Conservation (phyloP, 2,113 vertebrate genomes). For the Cavia porcellus region DNA sequence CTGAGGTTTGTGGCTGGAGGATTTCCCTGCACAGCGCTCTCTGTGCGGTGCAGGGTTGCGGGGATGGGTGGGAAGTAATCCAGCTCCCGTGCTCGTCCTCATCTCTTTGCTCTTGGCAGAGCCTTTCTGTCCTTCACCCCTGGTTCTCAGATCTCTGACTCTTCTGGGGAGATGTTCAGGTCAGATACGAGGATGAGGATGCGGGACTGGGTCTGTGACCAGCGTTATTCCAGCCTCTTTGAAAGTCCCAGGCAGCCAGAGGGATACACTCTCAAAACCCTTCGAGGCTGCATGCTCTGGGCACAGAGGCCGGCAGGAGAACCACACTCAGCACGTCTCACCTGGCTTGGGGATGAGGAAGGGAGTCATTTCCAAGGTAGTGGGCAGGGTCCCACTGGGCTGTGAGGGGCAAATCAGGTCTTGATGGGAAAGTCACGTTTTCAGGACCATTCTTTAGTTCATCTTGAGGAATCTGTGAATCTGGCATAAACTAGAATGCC, state of each 20-base stretch:
- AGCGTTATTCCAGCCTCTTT: not conserved
- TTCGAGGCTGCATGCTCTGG: not conserved
- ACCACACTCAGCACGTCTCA: not conserved
- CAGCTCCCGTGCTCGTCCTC: not conserved
- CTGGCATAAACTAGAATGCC: not conserved
- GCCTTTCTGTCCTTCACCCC: not conserved
- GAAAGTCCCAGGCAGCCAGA: not conserved
- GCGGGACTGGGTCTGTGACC: not conserved
- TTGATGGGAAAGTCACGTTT: not conserved
- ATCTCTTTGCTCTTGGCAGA: not conserved
- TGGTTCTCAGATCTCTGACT: not conserved
- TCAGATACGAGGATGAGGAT: not conserved
- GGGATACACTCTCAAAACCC: not conserved
- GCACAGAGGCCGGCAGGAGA: not conserved
- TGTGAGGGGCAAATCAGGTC: not conserved
- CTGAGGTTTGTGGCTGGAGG: not conserved
- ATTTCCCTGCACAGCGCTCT: not conserved
- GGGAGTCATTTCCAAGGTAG: not conserved
- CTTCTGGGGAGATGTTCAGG: not conserved
- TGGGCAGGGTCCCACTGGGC: not conserved
- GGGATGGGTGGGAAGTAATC: not conserved
- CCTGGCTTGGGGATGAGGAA: not conserved
- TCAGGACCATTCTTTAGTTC: not conserved
- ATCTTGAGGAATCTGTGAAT: not conserved
- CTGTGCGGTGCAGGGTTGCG: not conserved